Conservation (phyloP, 2,797 vertebrate genomes). For the Nannoperca obscura region DNA sequence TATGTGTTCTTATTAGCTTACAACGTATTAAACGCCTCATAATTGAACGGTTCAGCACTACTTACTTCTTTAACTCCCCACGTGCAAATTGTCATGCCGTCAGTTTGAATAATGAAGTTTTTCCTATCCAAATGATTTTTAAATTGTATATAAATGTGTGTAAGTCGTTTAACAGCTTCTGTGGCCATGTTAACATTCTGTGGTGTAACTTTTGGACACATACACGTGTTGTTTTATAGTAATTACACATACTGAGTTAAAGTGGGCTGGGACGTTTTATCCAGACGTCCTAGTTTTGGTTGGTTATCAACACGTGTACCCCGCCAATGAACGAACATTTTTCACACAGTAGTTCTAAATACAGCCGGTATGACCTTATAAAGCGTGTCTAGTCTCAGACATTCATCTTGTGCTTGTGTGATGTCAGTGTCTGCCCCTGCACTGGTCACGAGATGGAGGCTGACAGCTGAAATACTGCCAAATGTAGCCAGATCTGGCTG, state of each 20-base stretch:
- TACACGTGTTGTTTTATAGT: neutral
- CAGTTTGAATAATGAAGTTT: neutral
- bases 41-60: neutral
- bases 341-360: neutral
- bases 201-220: neutral
- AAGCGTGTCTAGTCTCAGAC: neutral
- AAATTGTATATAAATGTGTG: neutral
- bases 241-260: neutral
- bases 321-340: too few species aligned
- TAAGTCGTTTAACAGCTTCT: neutral
- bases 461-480: constrained; percentile 73
- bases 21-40: neutral
- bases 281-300: neutral
- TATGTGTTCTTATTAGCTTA: neutral
- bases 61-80: neutral
- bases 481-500: constrained; percentile 48
- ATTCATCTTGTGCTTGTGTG: neutral
- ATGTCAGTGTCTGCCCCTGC: constrained; percentile 4
- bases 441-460: constrained; percentile 35
- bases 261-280: too few species aligned
- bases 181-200: neutral
- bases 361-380: neutral
- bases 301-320: neutral
- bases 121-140: neutral
- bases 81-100: neutral